Conservation (phyloP, 2,113 vertebrate species). For the Istiophorus platypterus region DNA sequence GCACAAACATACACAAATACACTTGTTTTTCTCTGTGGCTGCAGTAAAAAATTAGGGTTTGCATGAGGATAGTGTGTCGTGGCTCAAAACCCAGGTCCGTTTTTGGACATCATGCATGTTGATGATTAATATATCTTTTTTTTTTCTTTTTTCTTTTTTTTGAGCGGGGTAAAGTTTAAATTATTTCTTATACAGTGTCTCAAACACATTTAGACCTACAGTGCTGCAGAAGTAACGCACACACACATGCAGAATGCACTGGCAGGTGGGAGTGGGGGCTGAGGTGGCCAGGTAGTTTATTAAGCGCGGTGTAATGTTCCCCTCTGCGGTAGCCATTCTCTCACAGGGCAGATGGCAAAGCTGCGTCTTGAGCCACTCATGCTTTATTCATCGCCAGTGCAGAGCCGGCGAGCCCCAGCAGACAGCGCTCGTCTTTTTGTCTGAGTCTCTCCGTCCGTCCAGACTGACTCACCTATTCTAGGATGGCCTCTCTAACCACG, state of each 20-base stretch:
- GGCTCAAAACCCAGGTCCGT: no score
- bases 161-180: not conserved
- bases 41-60: no score
- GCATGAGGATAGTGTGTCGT: no score
- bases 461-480: slow-evolving; percentile 63
- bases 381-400: slow-evolving; percentile 62
- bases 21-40: no score
- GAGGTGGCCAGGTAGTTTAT: slow-evolving; percentile 32
- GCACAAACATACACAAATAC: not conserved
- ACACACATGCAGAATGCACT: not conserved
- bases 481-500: slow-evolving; percentile 43
- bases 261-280: not conserved
- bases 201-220: not conserved
- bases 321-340: slow-evolving; percentile 43
- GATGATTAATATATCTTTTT: not conserved
- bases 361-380: slow-evolving; percentile 55
- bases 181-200: not conserved
- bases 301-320: slow-evolving; percentile 62
- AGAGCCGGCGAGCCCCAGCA: slow-evolving; percentile 30
- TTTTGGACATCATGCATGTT: not conserved
- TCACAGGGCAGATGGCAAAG: slow-evolving; percentile 64
- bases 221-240: slow-evolving; percentile 6
- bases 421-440: slow-evolving; percentile 64
- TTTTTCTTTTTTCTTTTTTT: no score
- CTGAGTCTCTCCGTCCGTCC: slow-evolving; percentile 63